A percentile compares a stretch with the other conserved stretches of the same genome.
Evolutionary conservation across 2,888 invertebrate species (phyloP).

Genomic region (Gisinianus flammeolus): DNA sequence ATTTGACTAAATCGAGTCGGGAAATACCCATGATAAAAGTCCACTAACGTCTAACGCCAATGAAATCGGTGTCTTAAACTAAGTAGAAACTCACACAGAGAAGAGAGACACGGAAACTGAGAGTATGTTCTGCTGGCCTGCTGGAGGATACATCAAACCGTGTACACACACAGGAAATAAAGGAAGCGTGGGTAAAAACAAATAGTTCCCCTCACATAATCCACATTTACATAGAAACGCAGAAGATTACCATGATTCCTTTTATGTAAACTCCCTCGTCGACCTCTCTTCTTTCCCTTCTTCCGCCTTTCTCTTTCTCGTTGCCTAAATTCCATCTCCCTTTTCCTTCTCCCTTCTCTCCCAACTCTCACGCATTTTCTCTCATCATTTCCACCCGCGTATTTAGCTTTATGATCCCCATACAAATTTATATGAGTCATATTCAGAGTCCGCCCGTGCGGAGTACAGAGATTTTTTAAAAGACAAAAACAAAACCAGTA

Average conservation of each 20-base stretch:
- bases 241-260: not conserved
- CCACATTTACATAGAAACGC: not conserved
- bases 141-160: too few species aligned
- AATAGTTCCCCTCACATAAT: not conserved
- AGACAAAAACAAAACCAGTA: too few species aligned
- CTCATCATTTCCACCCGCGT: not conserved
- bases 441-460: too few species aligned
- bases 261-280: not conserved
- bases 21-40: slow-evolving; percentile 34
- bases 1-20: slow-evolving; percentile 41
- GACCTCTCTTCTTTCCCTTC: not conserved
- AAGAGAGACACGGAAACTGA: too few species aligned
- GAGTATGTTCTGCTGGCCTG: too few species aligned
- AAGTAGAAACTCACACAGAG: too few species aligned
- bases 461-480: too few species aligned
- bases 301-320: not conserved
- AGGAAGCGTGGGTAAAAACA: too few species aligned
- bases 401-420: too few species aligned
- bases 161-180: too few species aligned
- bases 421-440: too few species aligned
- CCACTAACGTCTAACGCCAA: slow-evolving; percentile 19
- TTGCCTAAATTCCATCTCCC: not conserved
- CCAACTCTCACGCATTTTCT: not conserved
- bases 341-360: not conserved
- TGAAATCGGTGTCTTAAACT: too few species aligned